Conservation (phyloP, 2,797 vertebrate species). For the Peromyscus eremicus region DNA sequence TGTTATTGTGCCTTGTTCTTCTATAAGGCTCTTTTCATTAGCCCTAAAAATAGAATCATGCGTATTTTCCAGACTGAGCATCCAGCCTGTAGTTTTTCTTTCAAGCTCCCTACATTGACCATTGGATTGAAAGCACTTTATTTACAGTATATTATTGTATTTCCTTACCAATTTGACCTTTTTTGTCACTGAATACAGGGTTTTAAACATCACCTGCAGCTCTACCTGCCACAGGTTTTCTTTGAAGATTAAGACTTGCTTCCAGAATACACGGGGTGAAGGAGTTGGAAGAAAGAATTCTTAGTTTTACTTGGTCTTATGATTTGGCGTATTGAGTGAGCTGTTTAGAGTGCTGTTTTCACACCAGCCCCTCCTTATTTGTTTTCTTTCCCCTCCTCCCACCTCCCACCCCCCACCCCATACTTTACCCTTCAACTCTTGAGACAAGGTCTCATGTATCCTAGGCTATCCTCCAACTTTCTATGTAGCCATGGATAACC, state of each 20-base stretch:
- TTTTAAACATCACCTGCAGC: slow-evolving; percentile 19
- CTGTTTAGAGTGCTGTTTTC: neutral
- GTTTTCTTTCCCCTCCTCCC: too few species aligned
- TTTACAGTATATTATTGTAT: slow-evolving; percentile 17
- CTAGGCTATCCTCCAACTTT: neutral
- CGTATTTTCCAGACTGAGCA: slow-evolving; percentile 63
- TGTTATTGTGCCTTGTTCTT: slow-evolving; percentile 55
- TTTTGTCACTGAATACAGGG: neutral
- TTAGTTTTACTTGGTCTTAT: neutral
- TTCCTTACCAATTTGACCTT: neutral
- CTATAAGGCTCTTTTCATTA: slow-evolving; percentile 67
- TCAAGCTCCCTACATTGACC: neutral
- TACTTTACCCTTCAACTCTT: neutral
- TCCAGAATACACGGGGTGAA: neutral
- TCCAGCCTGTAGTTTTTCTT: slow-evolving; percentile 32
- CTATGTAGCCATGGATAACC: neutral
- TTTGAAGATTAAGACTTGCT: slow-evolving; percentile 12
- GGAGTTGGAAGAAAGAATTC: neutral
- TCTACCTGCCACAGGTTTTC: slow-evolving; percentile 32
- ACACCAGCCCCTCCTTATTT: neutral
- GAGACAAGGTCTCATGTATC: neutral
- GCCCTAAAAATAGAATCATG: slow-evolving; percentile 64
- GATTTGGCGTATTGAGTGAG: neutral
- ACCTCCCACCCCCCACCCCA: too few species aligned
- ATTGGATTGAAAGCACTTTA: slow-evolving; percentile 37